Evolutionary conservation across 1,140 invertebrate genomes (phyloP).

Genomic region (Magallana gigas): DNA sequence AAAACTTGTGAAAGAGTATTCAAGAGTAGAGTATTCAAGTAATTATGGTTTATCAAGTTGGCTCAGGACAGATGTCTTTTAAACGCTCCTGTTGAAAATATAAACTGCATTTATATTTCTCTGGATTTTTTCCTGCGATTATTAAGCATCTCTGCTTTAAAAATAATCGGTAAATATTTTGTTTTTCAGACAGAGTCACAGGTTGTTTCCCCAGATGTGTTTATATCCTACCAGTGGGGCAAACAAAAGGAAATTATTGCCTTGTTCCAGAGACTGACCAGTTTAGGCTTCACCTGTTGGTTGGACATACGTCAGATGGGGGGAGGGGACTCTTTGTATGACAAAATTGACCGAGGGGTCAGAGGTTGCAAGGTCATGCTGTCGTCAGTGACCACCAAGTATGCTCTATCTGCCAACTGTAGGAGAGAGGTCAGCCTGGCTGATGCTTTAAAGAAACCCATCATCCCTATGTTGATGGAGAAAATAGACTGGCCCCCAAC

Average conservation of each 20-base stretch:
- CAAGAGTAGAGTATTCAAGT: too few species aligned
- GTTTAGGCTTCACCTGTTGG: conserved; percentile 72
- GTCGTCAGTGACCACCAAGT: conserved; percentile 75
- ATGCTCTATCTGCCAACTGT: conserved; percentile 75
- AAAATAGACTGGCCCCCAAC: conserved; percentile 72
- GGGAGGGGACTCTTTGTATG: conserved; percentile 77
- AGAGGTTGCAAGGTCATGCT: conserved; percentile 71
- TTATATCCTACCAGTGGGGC: conserved; percentile 78
- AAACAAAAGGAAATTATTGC: conserved; percentile 72
- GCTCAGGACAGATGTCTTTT: too few species aligned
- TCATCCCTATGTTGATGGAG: conserved; percentile 74
- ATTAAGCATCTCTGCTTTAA: too few species aligned
- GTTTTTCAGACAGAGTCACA: neutral
- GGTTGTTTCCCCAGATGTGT: conserved; percentile 63
- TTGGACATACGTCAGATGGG: conserved; percentile 78
- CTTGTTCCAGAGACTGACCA: conserved; percentile 67
- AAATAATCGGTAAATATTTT: too few species aligned
- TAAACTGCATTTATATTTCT: too few species aligned
- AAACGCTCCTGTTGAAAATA: too few species aligned
- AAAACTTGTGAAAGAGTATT: too few species aligned
- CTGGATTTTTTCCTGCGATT: too few species aligned
- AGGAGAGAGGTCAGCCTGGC: conserved; percentile 72
- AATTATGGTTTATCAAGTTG: too few species aligned
- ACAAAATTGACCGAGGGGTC: conserved; percentile 76
- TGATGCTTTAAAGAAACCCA: conserved; percentile 74